Conservation (phyloP, 2,113 vertebrate species). For the Macquaria ambigua region DNA sequence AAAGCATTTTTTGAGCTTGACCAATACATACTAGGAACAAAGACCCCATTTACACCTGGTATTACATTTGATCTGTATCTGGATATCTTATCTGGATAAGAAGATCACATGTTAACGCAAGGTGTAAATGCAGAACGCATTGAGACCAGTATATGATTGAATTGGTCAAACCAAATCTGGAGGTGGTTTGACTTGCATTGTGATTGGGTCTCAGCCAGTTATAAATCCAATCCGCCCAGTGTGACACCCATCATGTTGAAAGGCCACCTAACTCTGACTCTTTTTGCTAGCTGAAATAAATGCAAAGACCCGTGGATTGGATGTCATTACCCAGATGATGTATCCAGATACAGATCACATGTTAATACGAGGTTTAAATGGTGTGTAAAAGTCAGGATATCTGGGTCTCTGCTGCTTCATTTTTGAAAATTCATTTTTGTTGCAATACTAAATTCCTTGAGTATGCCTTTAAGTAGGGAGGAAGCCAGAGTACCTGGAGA, state of each 20-base stretch:
- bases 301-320: no score
- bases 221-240: no score
- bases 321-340: no score
- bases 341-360: no score
- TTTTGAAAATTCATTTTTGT: not conserved
- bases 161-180: not conserved
- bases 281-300: not conserved
- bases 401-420: no score
- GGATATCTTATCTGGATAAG: not conserved
- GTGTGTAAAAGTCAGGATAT: no score
- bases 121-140: not conserved
- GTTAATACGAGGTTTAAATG: no score
- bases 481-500: no score
- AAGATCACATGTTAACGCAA: not conserved
- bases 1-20: not conserved
- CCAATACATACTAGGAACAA: no score
- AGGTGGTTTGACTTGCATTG: not conserved
- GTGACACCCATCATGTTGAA: not conserved
- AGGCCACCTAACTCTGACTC: not conserved
- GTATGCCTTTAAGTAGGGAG: no score
- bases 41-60: not conserved
- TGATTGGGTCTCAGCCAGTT: not conserved
- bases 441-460: not conserved
- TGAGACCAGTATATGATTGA: not conserved
- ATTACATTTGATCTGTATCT: not conserved